Percentiles rank a stretch among this genome's conserved stretches.
Conservation (phyloP, 2,113 vertebrate genomes). For the Phylloscopus whistleri region DNA sequence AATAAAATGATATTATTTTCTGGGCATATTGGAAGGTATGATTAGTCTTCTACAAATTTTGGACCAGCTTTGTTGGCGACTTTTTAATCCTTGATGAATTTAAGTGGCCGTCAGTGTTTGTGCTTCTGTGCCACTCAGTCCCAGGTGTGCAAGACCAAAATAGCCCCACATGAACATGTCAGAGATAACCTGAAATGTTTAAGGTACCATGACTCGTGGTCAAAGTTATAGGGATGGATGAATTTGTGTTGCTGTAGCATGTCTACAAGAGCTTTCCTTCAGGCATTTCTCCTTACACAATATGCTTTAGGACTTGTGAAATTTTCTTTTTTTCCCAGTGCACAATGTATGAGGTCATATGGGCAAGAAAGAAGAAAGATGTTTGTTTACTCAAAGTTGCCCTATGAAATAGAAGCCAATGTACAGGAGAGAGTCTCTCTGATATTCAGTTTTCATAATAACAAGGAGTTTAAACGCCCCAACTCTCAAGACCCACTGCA, state of each 20-base stretch:
- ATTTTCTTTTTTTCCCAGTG: neutral
- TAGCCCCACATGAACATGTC: neutral
- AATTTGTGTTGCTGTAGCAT: neutral
- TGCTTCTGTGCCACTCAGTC: neutral
- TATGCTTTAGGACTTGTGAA: neutral
- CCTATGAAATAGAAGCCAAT: neutral
- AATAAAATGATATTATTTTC: neutral
- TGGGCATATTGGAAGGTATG: neutral
- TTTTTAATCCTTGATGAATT: neutral
- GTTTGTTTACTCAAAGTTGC: neutral
- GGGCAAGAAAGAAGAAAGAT: neutral
- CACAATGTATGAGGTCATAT: neutral
- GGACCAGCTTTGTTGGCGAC: fast-evolving
- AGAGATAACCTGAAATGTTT: neutral
- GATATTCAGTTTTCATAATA: neutral
- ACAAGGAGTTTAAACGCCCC: neutral
- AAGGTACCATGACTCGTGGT: fast-evolving
- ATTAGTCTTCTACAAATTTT: neutral
- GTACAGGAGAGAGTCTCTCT: neutral
- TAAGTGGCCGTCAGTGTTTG: neutral
- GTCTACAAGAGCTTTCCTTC: neutral
- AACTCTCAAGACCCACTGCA: neutral
- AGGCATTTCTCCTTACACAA: neutral
- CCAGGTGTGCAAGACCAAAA: fast-evolving
- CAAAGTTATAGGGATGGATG: neutral